Conservation (phyloP, 2,888 invertebrate species). For the Mesoligia furuncula region DNA sequence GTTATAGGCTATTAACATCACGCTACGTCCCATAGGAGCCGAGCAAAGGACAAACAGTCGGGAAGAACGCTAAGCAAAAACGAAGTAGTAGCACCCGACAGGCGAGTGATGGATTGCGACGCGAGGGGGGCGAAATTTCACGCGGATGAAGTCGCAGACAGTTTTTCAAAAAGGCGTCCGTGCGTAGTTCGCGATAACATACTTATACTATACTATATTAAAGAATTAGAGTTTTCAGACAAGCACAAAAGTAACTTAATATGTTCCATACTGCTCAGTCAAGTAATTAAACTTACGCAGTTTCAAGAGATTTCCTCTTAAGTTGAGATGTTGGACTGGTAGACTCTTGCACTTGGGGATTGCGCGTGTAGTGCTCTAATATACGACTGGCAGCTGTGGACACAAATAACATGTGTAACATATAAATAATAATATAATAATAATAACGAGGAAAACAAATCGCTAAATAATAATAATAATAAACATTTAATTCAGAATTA, state of each 20-base stretch:
- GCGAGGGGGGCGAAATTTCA: too few relatives aligned
- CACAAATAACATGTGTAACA: slow-evolving; percentile 17
- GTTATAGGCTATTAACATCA: too few relatives aligned
- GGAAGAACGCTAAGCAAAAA: too few relatives aligned
- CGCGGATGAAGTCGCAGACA: too few relatives aligned
- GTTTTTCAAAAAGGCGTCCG: background rate
- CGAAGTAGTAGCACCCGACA: too few relatives aligned
- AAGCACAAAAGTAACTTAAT: background rate
- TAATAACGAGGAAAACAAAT: too few relatives aligned
- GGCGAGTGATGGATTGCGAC: too few relatives aligned
- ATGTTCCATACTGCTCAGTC: background rate
- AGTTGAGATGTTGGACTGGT: slow-evolving; percentile 69
- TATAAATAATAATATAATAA: too few relatives aligned
- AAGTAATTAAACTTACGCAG: slow-evolving; percentile 65
- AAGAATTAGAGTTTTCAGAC: background rate
- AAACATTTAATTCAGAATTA: too few relatives aligned
- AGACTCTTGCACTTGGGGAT: slow-evolving; percentile 74
- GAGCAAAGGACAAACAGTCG: too few relatives aligned
- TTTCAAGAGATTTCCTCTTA: slow-evolving; percentile 76
- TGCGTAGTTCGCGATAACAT: background rate
- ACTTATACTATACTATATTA: background rate
- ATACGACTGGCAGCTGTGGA: slow-evolving; percentile 85
- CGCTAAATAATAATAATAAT: too few relatives aligned
- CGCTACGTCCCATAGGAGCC: too few relatives aligned
- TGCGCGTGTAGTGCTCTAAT: slow-evolving; percentile 86